Percentiles rank a stretch among this genome's conserved stretches.
Conservation (phyloP, 1,140 invertebrate genomes). For the Aphaenogaster rudis region DNA sequence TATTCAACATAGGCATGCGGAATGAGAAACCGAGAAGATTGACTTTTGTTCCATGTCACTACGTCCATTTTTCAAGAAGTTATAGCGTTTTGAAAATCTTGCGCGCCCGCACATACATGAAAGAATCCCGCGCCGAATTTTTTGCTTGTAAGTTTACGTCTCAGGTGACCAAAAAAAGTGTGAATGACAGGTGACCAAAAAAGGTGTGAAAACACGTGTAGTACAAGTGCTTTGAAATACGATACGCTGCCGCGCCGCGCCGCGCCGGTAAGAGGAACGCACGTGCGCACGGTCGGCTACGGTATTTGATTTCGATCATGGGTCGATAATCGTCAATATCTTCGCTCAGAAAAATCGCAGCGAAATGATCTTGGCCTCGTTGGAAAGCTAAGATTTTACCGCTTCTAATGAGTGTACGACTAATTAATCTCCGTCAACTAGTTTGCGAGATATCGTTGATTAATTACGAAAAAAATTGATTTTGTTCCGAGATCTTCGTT, state of each 20-base stretch:
- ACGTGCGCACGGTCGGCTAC: not conserved
- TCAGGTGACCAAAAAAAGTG: not conserved
- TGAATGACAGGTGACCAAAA: not conserved
- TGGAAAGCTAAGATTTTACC: not conserved
- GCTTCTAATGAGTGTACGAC: not conserved
- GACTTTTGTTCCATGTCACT: too few relatives aligned
- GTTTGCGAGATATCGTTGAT: not conserved
- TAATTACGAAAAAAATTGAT: not conserved
- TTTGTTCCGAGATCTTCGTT: not conserved
- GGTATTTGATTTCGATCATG: not conserved
- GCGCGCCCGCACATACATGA: not conserved
- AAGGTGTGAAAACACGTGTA: not conserved
- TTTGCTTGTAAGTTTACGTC: not conserved
- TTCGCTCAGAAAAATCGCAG: not conserved
- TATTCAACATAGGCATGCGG: too few relatives aligned
- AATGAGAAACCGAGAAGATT: too few relatives aligned
- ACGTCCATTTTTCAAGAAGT: not conserved
- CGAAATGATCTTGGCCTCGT: not conserved
- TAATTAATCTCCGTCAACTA: not conserved
- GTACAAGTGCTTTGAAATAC: not conserved
- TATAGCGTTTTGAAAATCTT: not conserved
- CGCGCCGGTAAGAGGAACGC: not conserved
- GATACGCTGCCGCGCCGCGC: not conserved
- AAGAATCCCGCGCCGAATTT: not conserved
- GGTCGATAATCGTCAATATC: not conserved